phyloP scores from a whole-genome alignment of 2,797 vertebrate genomes.

The Anguilla marmorata region DNA sequence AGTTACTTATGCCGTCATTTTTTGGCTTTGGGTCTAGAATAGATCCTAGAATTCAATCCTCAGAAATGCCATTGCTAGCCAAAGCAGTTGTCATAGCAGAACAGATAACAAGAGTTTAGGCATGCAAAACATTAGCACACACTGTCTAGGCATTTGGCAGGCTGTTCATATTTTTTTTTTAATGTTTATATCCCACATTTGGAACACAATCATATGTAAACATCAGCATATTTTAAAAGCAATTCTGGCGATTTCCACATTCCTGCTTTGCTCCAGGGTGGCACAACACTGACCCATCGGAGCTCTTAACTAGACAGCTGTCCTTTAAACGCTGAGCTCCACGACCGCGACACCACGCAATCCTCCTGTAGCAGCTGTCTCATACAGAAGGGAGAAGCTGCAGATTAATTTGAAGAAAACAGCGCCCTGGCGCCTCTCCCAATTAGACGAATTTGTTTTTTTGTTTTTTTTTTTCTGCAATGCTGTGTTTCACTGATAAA shows the following conservation, averaged over 20 bases:
- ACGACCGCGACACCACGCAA: neutral
- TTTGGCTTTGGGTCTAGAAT: too few relatives aligned
- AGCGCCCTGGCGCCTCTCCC: conserved; percentile 30
- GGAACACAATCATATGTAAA: neutral
- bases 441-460: conserved; percentile 25
- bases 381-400: conserved; percentile 22
- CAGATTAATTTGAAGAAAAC: conserved; percentile 38
- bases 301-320: conserved; percentile 9
- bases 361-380: neutral
- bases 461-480: conserved; percentile 30
- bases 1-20: too few relatives aligned
- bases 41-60: too few relatives aligned
- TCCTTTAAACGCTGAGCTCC: conserved; percentile 21
- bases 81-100: too few relatives aligned
- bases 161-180: neutral
- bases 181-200: neutral
- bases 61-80: too few relatives aligned
- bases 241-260: neutral
- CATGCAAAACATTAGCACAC: too few relatives aligned
- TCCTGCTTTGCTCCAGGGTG: conserved; percentile 26
- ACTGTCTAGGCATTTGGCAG: neutral
- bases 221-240: neutral
- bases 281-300: conserved; percentile 14
- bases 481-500: conserved; percentile 13
- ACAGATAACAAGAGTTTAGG: too few relatives aligned